A percentile compares a stretch with the other conserved stretches of the same genome.
phyloP scores from a whole-genome alignment of 2,113 vertebrate species.

The Thermophis baileyi region DNA sequence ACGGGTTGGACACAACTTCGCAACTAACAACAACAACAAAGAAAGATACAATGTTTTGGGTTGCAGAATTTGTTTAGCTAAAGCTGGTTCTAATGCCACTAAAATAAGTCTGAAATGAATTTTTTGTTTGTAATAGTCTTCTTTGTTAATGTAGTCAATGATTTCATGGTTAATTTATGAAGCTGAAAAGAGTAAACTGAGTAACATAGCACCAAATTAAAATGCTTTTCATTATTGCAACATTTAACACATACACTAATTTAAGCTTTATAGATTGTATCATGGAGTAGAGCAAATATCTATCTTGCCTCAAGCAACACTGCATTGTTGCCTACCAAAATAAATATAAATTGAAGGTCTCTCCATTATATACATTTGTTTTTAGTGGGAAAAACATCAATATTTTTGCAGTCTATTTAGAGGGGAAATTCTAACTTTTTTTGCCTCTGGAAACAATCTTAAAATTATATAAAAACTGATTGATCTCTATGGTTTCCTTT shows the following conservation, averaged over 20 bases:
- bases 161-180: conserved; percentile 7
- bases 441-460: conserved; percentile 35
- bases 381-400: conserved; percentile 16
- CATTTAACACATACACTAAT: not conserved
- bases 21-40: too few relatives aligned
- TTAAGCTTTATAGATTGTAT: not conserved
- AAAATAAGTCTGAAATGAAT: not conserved
- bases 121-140: not conserved
- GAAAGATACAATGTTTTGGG: not conserved
- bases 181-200: not conserved
- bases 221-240: not conserved
- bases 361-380: conserved; percentile 32
- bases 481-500: conserved; percentile 48
- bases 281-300: not conserved
- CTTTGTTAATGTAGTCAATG: not conserved
- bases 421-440: conserved; percentile 27
- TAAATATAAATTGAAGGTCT: conserved; percentile 13
- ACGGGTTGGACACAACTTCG: too few relatives aligned
- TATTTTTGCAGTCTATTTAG: conserved; percentile 39
- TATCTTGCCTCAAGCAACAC: not conserved
- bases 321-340: not conserved
- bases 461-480: conserved; percentile 37
- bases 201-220: not conserved
- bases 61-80: not conserved
- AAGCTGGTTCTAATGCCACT: not conserved